A percentile compares a stretch with the other conserved stretches of the same genome.
Conservation (phyloP, 2,113 vertebrate genomes). For the Chlorodrepanis virens region DNA sequence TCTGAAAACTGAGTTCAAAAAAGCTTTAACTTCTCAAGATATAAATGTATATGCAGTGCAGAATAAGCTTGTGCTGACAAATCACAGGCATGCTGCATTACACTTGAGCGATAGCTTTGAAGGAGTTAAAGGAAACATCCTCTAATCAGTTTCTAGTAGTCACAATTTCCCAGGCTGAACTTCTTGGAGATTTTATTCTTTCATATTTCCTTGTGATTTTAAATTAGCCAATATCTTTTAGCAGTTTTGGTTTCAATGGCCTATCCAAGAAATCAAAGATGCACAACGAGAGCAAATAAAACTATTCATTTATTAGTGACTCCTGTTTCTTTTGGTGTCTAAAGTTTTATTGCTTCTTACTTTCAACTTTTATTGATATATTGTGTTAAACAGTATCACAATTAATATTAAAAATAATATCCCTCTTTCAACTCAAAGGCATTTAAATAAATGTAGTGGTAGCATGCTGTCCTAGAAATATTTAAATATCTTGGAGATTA, state of each 20-base stretch:
- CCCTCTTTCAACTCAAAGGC: background rate
- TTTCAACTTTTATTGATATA: background rate
- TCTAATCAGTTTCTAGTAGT: background rate
- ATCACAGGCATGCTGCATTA: background rate
- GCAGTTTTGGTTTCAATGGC: background rate
- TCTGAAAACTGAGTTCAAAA: background rate
- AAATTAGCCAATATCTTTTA: background rate
- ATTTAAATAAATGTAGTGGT: background rate
- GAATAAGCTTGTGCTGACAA: background rate
- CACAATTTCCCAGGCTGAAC: background rate
- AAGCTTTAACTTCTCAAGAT: background rate
- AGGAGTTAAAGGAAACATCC: background rate
- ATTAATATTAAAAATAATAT: background rate
- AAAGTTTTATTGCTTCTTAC: background rate
- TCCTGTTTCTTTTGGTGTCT: background rate
- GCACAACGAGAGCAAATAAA: background rate
- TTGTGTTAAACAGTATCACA: background rate
- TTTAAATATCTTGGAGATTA: background rate
- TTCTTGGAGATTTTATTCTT: background rate
- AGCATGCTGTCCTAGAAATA: background rate
- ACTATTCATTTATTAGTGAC: background rate
- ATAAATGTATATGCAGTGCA: background rate
- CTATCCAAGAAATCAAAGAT: background rate
- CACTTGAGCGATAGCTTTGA: background rate
- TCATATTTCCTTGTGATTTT: background rate